Evolutionary conservation across 1,140 invertebrate species (phyloP).

Genomic region (Drosophila suzukii): DNA sequence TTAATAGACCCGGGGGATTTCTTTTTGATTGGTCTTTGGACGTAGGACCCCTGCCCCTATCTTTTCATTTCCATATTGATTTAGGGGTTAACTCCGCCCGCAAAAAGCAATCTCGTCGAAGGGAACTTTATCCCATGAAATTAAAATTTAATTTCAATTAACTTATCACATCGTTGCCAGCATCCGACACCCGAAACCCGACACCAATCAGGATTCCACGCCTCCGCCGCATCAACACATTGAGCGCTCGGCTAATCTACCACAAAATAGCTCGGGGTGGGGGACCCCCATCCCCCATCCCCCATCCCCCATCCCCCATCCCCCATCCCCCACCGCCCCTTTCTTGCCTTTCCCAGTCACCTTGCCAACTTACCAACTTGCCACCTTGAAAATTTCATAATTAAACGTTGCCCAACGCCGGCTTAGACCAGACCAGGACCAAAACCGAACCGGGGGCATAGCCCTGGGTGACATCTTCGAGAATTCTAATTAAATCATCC

Average conservation of each 20-base stretch:
- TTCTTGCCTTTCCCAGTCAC: constrained; percentile 8
- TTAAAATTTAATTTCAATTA: constrained; percentile 66
- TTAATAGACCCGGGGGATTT: constrained; percentile 55
- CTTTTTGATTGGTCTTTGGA: constrained; percentile 47
- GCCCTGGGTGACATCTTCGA: constrained; percentile 68
- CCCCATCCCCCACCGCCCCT: constrained; percentile 23
- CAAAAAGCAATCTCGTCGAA: constrained; percentile 46
- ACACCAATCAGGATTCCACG: constrained; percentile 29
- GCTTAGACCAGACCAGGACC: constrained; percentile 13
- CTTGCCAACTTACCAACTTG: constrained; percentile 39
- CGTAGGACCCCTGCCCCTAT: background rate
- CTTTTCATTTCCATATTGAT: constrained; percentile 49
- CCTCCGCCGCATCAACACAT: constrained; percentile 50
- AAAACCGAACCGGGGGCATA: constrained; percentile 12
- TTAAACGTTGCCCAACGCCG: constrained; percentile 59
- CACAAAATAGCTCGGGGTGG: constrained; percentile 37
- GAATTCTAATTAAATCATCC: constrained; percentile 83
- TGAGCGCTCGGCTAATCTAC: constrained; percentile 61
- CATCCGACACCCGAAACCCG: constrained; percentile 42
- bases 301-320: constrained; percentile 28
- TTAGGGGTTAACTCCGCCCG: constrained; percentile 4
- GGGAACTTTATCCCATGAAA: constrained; percentile 53
- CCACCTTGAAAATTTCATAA: constrained; percentile 81
- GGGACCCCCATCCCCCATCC: background rate
- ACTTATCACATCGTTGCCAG: constrained; percentile 60